Evolutionary conservation across 2,888 invertebrate genomes (phyloP).

Genomic region (Eueremaeus valkanovi): DNA sequence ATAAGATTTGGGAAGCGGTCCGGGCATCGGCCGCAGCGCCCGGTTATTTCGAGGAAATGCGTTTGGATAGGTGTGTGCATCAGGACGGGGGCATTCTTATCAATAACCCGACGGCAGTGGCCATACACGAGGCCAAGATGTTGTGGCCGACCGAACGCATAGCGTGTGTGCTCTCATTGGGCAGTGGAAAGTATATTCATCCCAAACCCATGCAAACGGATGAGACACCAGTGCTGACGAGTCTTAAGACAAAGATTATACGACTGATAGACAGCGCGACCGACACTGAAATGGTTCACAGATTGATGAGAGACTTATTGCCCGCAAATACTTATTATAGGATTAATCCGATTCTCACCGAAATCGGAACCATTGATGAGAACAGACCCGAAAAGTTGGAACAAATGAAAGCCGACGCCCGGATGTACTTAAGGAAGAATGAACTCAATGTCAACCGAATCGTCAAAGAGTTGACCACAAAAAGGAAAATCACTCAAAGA

Average conservation of each 20-base stretch:
- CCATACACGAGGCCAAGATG: slow-evolving; percentile 76
- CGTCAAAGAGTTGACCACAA: slow-evolving; percentile 46
- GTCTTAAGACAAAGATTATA: slow-evolving; percentile 72
- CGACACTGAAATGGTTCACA: slow-evolving; percentile 79
- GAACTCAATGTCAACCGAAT: slow-evolving; percentile 62
- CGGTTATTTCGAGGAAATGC: slow-evolving; percentile 80
- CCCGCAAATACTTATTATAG: slow-evolving; percentile 71
- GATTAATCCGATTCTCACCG: slow-evolving; percentile 80
- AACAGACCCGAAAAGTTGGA: slow-evolving; percentile 67
- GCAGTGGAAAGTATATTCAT: slow-evolving; percentile 61
- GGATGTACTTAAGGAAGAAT: slow-evolving; percentile 74
- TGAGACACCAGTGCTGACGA: slow-evolving; percentile 52
- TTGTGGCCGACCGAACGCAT: slow-evolving; percentile 72
- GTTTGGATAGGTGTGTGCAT: slow-evolving; percentile 64
- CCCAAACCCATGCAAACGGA: slow-evolving; percentile 45
- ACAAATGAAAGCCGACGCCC: slow-evolving; percentile 68
- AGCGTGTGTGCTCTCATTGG: slow-evolving; percentile 72
- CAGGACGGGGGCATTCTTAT: slow-evolving; percentile 79
- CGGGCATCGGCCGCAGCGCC: slow-evolving; percentile 88
- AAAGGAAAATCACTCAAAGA: slow-evolving; percentile 39
- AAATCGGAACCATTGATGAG: slow-evolving; percentile 74
- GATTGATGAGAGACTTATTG: slow-evolving; percentile 68
- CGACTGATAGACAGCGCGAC: slow-evolving; percentile 79
- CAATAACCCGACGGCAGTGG: slow-evolving; percentile 84
- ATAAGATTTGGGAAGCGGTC: slow-evolving; percentile 75